Percentiles rank a stretch among this genome's conserved stretches.
Evolutionary conservation across 2,888 invertebrate species (phyloP).

Genomic region (Mylabris sibirica): DNA sequence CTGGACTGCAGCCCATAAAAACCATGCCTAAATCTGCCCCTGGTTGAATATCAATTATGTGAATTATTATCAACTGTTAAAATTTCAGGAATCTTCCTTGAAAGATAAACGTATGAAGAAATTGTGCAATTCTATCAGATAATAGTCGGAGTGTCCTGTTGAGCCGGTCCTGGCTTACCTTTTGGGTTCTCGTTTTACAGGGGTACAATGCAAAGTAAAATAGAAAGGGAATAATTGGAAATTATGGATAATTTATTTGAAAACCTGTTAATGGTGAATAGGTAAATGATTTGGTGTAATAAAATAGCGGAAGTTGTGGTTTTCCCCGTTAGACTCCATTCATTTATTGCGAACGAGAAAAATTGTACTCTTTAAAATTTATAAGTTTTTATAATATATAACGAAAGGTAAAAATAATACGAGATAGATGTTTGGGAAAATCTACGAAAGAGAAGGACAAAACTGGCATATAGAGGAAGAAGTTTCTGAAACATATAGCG

Average conservation of each 20-base stretch:
- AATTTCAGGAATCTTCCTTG: too few relatives aligned
- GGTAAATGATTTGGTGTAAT: neutral
- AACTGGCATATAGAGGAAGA: slow-evolving; percentile 41
- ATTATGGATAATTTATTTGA: neutral
- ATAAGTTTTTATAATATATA: slow-evolving; percentile 12
- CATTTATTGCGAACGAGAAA: neutral
- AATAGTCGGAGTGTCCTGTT: too few relatives aligned
- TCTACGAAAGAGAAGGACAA: slow-evolving; percentile 49
- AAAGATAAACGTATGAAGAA: too few relatives aligned
- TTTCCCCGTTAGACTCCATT: neutral
- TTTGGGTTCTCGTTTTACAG: too few relatives aligned
- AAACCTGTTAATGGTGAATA: neutral
- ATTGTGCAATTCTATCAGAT: too few relatives aligned
- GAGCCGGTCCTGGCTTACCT: too few relatives aligned
- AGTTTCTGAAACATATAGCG: slow-evolving; percentile 40
- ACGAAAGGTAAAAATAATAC: slow-evolving; percentile 42
- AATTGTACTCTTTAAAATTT: neutral
- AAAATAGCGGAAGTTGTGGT: slow-evolving; percentile 10
- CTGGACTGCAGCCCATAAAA: too few relatives aligned
- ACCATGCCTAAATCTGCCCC: too few relatives aligned
- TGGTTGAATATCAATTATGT: too few relatives aligned
- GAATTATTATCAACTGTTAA: too few relatives aligned
- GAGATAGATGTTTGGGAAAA: slow-evolving; percentile 48
- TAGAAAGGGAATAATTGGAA: neutral
- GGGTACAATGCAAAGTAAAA: too few relatives aligned